These are phyloP conservation scores for Neodiprion fabricii DNA, from an alignment of 1,140 invertebrate genomes.

Conservation along the genomic window DNA sequence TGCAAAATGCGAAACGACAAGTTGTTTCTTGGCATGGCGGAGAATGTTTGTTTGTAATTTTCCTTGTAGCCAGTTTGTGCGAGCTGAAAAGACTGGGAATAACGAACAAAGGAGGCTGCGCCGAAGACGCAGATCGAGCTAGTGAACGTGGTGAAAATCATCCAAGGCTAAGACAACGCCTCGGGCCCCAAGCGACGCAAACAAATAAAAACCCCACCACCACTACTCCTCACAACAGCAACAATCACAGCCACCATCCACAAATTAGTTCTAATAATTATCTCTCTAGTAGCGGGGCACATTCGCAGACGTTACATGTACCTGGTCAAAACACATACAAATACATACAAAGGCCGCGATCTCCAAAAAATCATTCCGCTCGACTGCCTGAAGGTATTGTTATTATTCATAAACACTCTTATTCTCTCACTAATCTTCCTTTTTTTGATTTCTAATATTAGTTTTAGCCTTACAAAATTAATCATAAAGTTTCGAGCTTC, in stretches of 20 bases:
- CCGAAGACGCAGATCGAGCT: constrained; percentile 25
- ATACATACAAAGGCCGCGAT: constrained; percentile 48
- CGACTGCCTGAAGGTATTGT: constrained; percentile 56
- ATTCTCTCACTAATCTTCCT: constrained; percentile 26
- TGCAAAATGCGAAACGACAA: no score
- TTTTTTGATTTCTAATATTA: constrained; percentile 23
- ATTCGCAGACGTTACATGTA: not conserved
- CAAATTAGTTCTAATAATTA: not conserved
- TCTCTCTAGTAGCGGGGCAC: not conserved
- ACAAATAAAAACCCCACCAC: constrained; percentile 37
- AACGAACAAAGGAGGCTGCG: constrained; percentile 41
- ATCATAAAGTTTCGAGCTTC: no score
- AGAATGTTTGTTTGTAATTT: constrained; percentile 47
- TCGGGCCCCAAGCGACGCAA: constrained; percentile 32
- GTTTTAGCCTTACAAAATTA: not conserved
- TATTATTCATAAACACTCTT: constrained; percentile 34
- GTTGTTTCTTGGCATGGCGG: constrained; percentile 49
- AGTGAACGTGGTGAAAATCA: constrained; percentile 43
- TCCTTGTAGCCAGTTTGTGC: constrained; percentile 58
- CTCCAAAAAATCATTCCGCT: constrained; percentile 51
- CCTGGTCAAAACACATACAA: constrained; percentile 47
- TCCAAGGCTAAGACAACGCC: constrained; percentile 28
- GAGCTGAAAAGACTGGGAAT: constrained; percentile 61
- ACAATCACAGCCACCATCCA: constrained; percentile 34
- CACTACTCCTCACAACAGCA: constrained; percentile 37